These are phyloP conservation scores for Fulmarus glacialis DNA, from an alignment of 2,113 vertebrate genomes.

Conservation along the genomic window DNA sequence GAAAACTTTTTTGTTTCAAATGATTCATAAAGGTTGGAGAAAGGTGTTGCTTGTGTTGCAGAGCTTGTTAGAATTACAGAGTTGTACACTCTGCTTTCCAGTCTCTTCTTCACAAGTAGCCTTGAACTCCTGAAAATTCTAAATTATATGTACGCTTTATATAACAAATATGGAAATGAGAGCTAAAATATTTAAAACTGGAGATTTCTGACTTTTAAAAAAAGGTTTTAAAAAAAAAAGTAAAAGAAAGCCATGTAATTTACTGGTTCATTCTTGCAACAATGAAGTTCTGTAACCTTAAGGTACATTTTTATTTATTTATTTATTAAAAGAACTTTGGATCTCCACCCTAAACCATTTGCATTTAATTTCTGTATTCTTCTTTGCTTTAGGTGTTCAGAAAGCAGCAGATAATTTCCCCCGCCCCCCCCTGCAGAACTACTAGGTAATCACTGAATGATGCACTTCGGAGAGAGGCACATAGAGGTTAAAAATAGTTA, in stretches of 20 bases:
- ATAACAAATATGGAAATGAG: neutral
- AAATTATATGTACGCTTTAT: neutral
- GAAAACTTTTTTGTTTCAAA: neutral
- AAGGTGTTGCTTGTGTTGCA: neutral
- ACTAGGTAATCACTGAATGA: neutral
- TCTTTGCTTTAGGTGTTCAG: neutral
- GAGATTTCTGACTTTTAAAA: neutral
- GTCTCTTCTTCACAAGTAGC: neutral
- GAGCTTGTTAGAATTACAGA: neutral
- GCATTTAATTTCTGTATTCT: neutral
- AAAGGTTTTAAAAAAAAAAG: neutral
- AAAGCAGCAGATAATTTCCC: neutral
- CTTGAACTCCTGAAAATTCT: neutral
- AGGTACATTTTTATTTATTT: neutral
- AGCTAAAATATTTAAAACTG: neutral
- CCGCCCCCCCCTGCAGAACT: neutral
- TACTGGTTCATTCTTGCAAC: neutral
- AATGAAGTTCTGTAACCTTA: neutral
- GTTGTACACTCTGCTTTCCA: neutral
- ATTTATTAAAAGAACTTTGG: neutral
- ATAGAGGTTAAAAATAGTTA: neutral
- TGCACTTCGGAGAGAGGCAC: neutral
- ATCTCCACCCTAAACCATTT: neutral
- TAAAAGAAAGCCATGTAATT: neutral
- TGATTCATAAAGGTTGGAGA: neutral